Base-by-base conservation (phyloP, 2,113 vertebrate genomes). In the Lasiurus borealis region DNA sequence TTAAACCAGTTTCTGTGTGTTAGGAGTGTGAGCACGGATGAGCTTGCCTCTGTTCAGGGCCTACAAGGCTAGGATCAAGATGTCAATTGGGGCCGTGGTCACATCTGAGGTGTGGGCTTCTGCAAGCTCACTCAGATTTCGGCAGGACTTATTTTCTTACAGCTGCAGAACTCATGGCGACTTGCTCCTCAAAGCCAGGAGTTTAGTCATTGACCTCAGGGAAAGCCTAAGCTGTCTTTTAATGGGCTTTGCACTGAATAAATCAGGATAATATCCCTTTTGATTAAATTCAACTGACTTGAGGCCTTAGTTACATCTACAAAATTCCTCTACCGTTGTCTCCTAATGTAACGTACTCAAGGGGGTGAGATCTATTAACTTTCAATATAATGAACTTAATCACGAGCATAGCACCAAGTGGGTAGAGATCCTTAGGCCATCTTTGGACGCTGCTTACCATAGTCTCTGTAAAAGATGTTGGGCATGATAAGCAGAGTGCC, bases 211-310 rank as follows among this genome's bases (percentile, higher is more conserved):
- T 64, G 31, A 90, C 27, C 68, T 87, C 23, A 73, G 44, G 21
- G 23, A 57, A 88, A 64, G 4, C 29, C 40, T 36, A 14, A 54
- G 27, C 31, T 5, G 1, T 52, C 44, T 83, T 69, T 75, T 48
- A 68, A 59, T 84, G 4, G 12, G 7, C 9, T 88, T 94, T 82
- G 34, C 19, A 48, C 59, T 91, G 78, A 40, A 76, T 73, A 95
- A 94, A 9, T 64, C 80, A 80, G 7, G 27, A 90, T 87, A 76
- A 94, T 62, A 10, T 83, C 7, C 69, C 40, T 86, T 82, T 88
- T 85, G 31, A 93, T 92, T 94, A 66, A 88, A 85, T 92, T 83
- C 29, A 91, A n/a, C 78, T 66, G 57, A 85, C 85, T 83, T 85
- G 64, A 64, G 15, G 1, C 8, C 48, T 93, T 94, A 86, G 89